Conservation (phyloP, 2,888 invertebrate species). For the Andrena minutula region DNA sequence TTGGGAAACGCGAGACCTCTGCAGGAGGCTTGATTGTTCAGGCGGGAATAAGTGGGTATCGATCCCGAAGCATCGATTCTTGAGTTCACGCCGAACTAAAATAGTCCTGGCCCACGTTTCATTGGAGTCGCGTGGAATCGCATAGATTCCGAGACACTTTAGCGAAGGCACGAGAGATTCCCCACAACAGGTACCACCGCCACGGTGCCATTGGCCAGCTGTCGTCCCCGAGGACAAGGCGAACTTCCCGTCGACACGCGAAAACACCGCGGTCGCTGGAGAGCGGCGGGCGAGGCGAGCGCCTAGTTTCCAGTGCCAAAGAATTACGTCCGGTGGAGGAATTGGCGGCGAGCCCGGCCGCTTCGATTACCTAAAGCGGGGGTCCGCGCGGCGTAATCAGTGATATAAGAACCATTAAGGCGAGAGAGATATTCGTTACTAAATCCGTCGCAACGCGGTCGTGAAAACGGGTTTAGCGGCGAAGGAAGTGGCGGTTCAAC, state of each 20-base stretch:
- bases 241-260: neutral
- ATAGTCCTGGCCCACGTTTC: neutral
- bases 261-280: neutral
- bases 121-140: no score
- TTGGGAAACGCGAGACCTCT: neutral
- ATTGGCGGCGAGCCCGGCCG: slow-evolving; percentile 57
- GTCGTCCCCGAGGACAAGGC: neutral
- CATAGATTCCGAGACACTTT: neutral
- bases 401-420: slow-evolving; percentile 70
- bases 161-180: neutral
- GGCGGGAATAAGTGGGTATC: neutral
- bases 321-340: slow-evolving; percentile 23
- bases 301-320: slow-evolving; percentile 14
- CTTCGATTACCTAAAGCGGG: slow-evolving; percentile 48
- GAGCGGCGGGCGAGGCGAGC: neutral
- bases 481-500: slow-evolving; percentile 59
- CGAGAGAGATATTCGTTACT: slow-evolving; percentile 67
- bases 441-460: slow-evolving; percentile 64
- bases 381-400: slow-evolving; percentile 49
- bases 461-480: slow-evolving; percentile 70
- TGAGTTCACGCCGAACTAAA: neutral
- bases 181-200: neutral
- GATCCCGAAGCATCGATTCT: slow-evolving; percentile 2
- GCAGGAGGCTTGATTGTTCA: no score
- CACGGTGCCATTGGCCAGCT: neutral